Evolutionary conservation across 2,797 vertebrate species (phyloP).

Genomic region (Lepidocolaptes lacrymiger): DNA sequence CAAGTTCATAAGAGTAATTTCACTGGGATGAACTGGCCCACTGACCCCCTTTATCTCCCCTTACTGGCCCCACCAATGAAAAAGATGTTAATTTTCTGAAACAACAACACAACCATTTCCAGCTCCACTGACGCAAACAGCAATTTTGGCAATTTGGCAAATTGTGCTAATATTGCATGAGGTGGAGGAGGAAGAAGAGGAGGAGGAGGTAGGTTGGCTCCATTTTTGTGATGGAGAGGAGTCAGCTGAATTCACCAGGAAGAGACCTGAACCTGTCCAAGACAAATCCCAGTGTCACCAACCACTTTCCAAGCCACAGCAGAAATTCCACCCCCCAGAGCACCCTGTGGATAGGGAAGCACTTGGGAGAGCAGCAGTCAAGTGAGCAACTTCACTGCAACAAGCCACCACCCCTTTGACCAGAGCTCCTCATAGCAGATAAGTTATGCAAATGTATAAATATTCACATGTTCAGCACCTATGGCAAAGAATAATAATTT

Average conservation of each 20-base stretch:
- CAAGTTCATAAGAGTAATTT: background rate
- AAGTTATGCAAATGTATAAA: background rate
- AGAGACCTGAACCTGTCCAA: background rate
- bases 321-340: background rate
- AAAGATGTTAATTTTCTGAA: background rate
- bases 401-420: rapidly evolving
- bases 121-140: background rate
- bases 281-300: rapidly evolving
- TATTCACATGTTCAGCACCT: background rate
- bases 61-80: background rate
- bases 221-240: background rate
- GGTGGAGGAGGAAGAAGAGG: background rate
- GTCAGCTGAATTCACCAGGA: background rate
- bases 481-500: background rate
- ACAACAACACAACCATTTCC: background rate
- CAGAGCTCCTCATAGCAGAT: background rate
- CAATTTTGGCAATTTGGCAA: background rate
- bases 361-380: background rate
- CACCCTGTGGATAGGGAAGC: rapidly evolving
- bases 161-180: background rate
- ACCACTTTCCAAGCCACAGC: background rate
- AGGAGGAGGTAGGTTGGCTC: background rate
- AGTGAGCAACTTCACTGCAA: background rate
- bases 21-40: background rate
- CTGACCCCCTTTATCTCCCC: background rate